phyloP scores from a whole-genome alignment of 2,888 invertebrate species.

The Troglohyphantes excavatus region DNA sequence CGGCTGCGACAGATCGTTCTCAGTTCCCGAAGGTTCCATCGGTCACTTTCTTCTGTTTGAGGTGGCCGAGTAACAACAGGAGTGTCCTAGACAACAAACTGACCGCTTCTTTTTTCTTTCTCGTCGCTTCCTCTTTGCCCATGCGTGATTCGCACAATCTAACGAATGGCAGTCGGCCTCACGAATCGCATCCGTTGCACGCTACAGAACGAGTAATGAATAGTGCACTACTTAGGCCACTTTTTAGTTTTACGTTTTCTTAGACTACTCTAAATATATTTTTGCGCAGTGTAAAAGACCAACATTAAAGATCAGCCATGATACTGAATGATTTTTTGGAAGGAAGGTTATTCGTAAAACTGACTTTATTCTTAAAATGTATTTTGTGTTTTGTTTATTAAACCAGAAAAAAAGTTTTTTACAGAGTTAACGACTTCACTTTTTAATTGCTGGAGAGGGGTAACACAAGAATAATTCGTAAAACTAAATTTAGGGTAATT shows the following conservation, averaged over 20 bases:
- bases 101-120: slow-evolving; percentile 65
- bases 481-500: too few species aligned
- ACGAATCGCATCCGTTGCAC: slow-evolving; percentile 75
- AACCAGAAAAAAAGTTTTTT: neutral
- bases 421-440: neutral
- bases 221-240: slow-evolving; percentile 50
- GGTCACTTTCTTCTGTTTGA: slow-evolving; percentile 63
- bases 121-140: slow-evolving; percentile 67
- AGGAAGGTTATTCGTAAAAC: neutral
- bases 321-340: slow-evolving; percentile 36
- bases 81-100: slow-evolving; percentile 76
- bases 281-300: slow-evolving; percentile 48
- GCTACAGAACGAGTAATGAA: slow-evolving; percentile 75
- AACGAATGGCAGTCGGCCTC: slow-evolving; percentile 72
- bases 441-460: too few species aligned
- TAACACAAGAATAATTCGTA: too few species aligned
- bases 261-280: slow-evolving; percentile 72
- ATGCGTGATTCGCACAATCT: slow-evolving; percentile 75
- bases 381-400: neutral
- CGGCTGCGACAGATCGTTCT: slow-evolving; percentile 53
- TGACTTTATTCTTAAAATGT: neutral
- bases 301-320: slow-evolving; percentile 24
- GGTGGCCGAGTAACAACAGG: slow-evolving; percentile 74
- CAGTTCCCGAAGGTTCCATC: slow-evolving; percentile 55
- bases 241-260: slow-evolving; percentile 56